Base-by-base conservation (phyloP, 2,888 invertebrate species). In the Xylophagus ater region DNA sequence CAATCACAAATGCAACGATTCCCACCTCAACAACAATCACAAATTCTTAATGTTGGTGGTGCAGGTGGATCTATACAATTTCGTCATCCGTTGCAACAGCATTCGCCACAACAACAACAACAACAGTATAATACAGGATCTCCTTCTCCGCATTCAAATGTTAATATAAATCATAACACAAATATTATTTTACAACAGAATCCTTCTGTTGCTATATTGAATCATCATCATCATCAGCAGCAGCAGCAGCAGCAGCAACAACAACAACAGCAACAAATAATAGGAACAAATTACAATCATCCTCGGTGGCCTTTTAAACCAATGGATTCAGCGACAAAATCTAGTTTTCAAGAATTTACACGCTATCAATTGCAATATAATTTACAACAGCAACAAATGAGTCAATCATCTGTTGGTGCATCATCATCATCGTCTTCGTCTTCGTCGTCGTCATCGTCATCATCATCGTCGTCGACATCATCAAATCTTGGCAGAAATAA, bases 351-450 rank as follows among this genome's bases (percentile, higher is more conserved):
- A 66, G 74, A 75, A 58, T 75, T 75, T 59, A 72, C 74, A 47
- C 67, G 73, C 47, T 74, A 74, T 54, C 74, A 75, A 53, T 73
- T 73, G 66, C 74, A 75, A 57, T 74, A 74, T 56, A 74, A 73
- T 53, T 69, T 74, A 21, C 65, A 70, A 36, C 74, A 74, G 51
- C 69, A 60, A 36, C 58, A 58, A 44, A 47, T 51, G 40, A 45
- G 43, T 15, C 46, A 69, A 17, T 30, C 43, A 15, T 14, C 37
- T 26, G 18, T 34, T 13, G 20, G 18, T 49, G 45, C 51, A 45
- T 20, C 49, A 52, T 37, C 47, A 44, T 12, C 58, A 56, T 20
- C 51, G 53, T 28, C 19, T 8, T 18, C n/a, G 21, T 17, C 39
- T n/a, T n/a, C 43, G 19, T 14, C 37, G 32, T 24, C 37, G 19